phyloP scores from a whole-genome alignment of 2,888 invertebrate species.

The Microplitis manilae region DNA sequence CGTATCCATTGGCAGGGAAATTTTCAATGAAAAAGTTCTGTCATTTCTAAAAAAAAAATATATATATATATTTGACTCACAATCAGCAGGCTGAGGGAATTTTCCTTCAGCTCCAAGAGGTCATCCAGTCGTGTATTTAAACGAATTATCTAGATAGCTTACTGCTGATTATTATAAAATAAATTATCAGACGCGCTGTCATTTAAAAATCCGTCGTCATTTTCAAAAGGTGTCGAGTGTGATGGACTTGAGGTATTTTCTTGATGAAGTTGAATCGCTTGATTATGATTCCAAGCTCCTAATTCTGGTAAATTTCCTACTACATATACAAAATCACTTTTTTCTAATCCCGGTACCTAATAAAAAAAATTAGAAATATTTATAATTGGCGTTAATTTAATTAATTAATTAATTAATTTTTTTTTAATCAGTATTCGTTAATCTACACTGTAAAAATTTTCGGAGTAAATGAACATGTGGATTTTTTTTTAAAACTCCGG shows the following conservation, averaged over 20 bases:
- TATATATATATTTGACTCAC: neutral
- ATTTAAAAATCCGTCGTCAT: constrained; percentile 55
- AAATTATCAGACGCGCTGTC: constrained; percentile 56
- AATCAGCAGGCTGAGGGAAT: no score
- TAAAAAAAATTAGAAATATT: constrained; percentile 28
- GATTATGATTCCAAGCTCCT: constrained; percentile 70
- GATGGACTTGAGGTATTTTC: constrained; percentile 49
- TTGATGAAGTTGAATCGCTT: constrained; percentile 64
- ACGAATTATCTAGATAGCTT: constrained; percentile 44
- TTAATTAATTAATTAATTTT: no score
- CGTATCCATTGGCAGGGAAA: constrained; percentile 79
- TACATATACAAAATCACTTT: constrained; percentile 67
- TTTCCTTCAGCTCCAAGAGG: no score
- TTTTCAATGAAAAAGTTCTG: constrained; percentile 71
- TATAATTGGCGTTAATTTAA: neutral
- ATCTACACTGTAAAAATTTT: neutral
- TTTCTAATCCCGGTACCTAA: constrained; percentile 65
- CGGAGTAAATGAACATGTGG: neutral
- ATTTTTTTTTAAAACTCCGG: no score
- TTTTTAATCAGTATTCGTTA: neutral
- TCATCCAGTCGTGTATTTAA: neutral
- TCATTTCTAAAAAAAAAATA: constrained; percentile 57
- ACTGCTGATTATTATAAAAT: constrained; percentile 60
- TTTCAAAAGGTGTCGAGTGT: constrained; percentile 57
- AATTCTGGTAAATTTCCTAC: constrained; percentile 69